Evolutionary conservation across 2,113 vertebrate species (phyloP), one percentile per base, ranked within the genome.

Genomic region (Myotis brandtii): DNA sequence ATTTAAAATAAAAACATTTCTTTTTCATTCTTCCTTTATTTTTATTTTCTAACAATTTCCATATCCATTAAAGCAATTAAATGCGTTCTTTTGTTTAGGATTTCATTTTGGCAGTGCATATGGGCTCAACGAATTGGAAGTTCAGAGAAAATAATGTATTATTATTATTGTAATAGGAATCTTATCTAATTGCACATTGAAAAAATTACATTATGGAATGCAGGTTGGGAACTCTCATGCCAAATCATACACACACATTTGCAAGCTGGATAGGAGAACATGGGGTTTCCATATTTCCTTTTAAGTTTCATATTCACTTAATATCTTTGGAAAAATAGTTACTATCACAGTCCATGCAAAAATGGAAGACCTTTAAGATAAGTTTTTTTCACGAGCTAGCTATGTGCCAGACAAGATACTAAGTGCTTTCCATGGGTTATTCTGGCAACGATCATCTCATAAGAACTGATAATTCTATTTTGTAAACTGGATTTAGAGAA

Each of bases 81-180:
- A 13, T 82, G 3, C 79, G 2, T 77, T 85, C 21, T 95, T 79
- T 72, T 66, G 37, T 34, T 72, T 93, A 79, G 50, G 13, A 48
- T 91, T 97, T 95, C 59, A 86, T 88, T 92, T 95, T 93, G 95
- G 91, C 93, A 96, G 23, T 70, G 11, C 20, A 46, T 62, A 23
- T 64, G 7, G 9, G 25, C 17, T 88, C 59, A 64, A 77, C 21
- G 82, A 85, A 94, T 46, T 93, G 27, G 50, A 69, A 52, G 40
- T 54, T 25, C 8, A 77, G 34, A 70, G 37, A 91, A 90, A 90
- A 43, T 40, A 64, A 70, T 64, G 3, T 86, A 34, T 70, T 89
- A 21, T 81, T 84, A 85, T 77, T 91, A 34, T 43, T 88, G 14
- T 30, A 82, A 46, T 40, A 23, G 14, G 30, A n/a, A 81, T 82